Evolutionary conservation across 2,888 invertebrate genomes (phyloP), one percentile per base, ranked within the genome.

Genomic region (Eulithis prunata): DNA sequence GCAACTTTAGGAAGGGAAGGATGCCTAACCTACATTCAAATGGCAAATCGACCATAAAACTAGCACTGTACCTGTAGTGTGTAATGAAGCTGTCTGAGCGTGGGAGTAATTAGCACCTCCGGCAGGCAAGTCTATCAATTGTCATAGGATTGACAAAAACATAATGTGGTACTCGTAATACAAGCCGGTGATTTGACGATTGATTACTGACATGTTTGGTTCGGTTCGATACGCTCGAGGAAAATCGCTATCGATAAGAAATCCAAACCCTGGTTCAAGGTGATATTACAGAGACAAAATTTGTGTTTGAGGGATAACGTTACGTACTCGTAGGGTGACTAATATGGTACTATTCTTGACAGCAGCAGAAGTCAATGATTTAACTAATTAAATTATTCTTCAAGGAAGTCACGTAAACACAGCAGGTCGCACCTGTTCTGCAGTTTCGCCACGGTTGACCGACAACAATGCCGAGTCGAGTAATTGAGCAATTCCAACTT

Each of bases 221-320:
- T 82, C 85, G 86, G 85, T 86, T 82, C 81, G 91, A 86, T 89
- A 87, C 90, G 89, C 89, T 87, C 76, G 84, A 87, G 78, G 81
- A 81, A 86, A 87, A 85, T 83, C 78, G 80, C 83, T 83, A 82
- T 85, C 82, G 81, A 81, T 78, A 79, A 80, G 90, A 89, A 90
- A 91, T 87, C 81, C 81, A 88, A 87, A 79, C 89, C 81, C 66
- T 84, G 80, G 86, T 86, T 88, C 90, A 92, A 91, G 90, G 91
- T 79, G 79, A 84, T 87, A 85, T 82, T 83, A 77, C 72, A 74
- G 74, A 72, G 75, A 82, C 84, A 83, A 86, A 82, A 85, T 83
- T 78, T 78, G 76, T 67, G 61, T 69, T 69, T 71, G 68, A 67
- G 71, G 69, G 70, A 73, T 76, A 72, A 70, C 66, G 74, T 73